A percentile compares a stretch with the other conserved stretches of the same genome.
These are phyloP conservation scores for Bagarius yarrelli DNA, from an alignment of 2,113 vertebrate species.

Conservation along the genomic window DNA sequence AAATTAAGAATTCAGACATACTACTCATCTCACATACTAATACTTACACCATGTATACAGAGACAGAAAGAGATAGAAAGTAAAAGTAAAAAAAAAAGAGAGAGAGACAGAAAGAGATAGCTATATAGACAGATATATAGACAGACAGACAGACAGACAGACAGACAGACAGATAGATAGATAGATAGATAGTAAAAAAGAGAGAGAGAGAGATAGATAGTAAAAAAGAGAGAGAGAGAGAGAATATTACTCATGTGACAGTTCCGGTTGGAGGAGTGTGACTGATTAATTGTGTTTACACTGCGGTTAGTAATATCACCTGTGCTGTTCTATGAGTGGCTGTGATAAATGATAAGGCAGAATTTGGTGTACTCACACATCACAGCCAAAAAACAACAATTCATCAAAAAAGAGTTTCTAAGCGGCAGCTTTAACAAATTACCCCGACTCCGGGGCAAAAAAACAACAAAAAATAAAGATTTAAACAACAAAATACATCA, in stretches of 20 bases:
- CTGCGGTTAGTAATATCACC: constrained; percentile 59
- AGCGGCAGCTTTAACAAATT: constrained; percentile 60
- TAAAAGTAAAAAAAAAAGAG: no score
- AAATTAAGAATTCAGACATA: no score
- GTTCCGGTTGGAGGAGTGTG: constrained; percentile 23
- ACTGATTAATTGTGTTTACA: constrained; percentile 56
- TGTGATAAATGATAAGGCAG: constrained; percentile 63
- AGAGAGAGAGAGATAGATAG: background rate
- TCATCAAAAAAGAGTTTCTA: constrained; percentile 62
- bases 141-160: no score
- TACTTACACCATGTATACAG: no score
- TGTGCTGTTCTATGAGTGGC: constrained; percentile 59
- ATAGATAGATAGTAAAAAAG: background rate
- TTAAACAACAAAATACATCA: constrained; percentile 15
- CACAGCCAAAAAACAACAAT: constrained; percentile 51
- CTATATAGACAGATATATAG: no score
- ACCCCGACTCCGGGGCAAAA: constrained; percentile 53
- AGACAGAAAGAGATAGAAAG: no score
- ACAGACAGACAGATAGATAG: no score
- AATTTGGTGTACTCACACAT: constrained; percentile 64
- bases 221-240: background rate
- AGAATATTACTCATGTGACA: background rate
- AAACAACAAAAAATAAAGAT: constrained; percentile 51
- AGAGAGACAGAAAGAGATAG: no score
- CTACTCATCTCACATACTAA: no score